Evolutionary conservation across 2,113 vertebrate species (phyloP), one percentile per base, ranked within the genome.

Genomic region (Odontophorus gujanensis): DNA sequence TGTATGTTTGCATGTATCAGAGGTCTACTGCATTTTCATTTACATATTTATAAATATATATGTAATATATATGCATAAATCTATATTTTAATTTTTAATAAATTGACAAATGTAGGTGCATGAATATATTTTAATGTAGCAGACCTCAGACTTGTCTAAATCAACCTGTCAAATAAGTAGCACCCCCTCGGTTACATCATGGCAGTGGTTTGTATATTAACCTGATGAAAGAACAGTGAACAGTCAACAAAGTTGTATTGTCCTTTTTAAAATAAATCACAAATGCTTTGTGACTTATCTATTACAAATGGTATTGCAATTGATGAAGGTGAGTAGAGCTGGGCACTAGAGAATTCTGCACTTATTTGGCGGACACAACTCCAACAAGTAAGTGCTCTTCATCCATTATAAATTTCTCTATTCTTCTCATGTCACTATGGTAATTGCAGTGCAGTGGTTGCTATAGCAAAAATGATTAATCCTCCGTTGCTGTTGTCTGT

Each of bases 381-480:
- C 93, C 89, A 96, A 93, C 88, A 81, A 90, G 81, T 81, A 72
- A 95, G 90, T 93, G 73, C 84, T 95, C 50, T 93, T 96, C 50
- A 26, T 96, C 88, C 50, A 26, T 96, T 89, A 92, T 50, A 89
- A 75, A 94, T 97, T 89, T 73, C 84, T 30, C 75, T 90, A 80
- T 84, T 68, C 85, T 90, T 72, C 89, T 82, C 89, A 32, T 72
- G 84, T 94, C 96, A 95, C 93, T 90, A 71, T 94, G 66, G 81
- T 91, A 92, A 97, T 95, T 95, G 93, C 91, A 96, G 85, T 86
- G 72, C 81, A 79, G 51, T 81, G 65, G 85, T 96, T 97, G 93
- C 95, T 94, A 96, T 98, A 93, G 95, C 92, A 97, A 85, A 96
- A 96, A 87, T 89, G 58, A 96, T 97, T 94, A 95, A 86, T 95